Conservation (phyloP, 1,140 invertebrate genomes). For the Cherax quadricarinatus region DNA sequence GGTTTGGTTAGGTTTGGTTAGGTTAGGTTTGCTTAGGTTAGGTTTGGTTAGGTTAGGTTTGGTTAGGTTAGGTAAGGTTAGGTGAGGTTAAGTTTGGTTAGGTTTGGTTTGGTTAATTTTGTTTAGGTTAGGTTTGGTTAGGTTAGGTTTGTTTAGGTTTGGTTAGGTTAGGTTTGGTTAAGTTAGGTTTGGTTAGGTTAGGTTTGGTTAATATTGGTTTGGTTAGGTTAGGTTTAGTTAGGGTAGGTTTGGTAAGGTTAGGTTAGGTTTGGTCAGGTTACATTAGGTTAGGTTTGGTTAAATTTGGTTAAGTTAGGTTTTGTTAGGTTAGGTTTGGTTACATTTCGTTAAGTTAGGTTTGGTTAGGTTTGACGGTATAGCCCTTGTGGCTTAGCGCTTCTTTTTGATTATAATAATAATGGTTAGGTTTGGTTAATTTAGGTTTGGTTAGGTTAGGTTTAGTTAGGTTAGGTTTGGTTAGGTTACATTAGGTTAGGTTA, state of each 20-base stretch:
- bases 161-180: conserved; percentile 11
- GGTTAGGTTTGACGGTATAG: too few species aligned
- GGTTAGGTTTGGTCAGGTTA: not conserved
- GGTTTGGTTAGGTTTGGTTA: conserved; percentile 18
- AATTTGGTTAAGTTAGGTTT: not conserved
- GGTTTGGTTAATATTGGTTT: not conserved
- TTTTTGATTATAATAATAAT: too few species aligned
- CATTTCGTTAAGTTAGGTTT: too few species aligned
- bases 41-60: conserved; percentile 23
- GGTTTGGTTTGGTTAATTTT: conserved; percentile 30
- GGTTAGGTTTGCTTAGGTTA: conserved; percentile 27
- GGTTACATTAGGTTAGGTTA: too few species aligned
- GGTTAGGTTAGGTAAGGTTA: conserved; percentile 43
- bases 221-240: not conserved
- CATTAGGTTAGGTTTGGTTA: too few species aligned
- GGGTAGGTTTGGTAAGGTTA: not conserved
- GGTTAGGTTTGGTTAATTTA: not conserved
- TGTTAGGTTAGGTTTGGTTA: not conserved
- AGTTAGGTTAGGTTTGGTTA: not conserved
- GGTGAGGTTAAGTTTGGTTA: conserved; percentile 22
- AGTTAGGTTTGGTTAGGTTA: conserved; percentile 20
- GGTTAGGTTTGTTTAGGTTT: too few species aligned
- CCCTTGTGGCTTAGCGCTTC: too few species aligned
- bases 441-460: not conserved
- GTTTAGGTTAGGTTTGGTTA: conserved; percentile 9